Percentiles rank a stretch among this genome's conserved stretches.
Conservation (phyloP, 2,113 vertebrate genomes). For the Tupaia tana region DNA sequence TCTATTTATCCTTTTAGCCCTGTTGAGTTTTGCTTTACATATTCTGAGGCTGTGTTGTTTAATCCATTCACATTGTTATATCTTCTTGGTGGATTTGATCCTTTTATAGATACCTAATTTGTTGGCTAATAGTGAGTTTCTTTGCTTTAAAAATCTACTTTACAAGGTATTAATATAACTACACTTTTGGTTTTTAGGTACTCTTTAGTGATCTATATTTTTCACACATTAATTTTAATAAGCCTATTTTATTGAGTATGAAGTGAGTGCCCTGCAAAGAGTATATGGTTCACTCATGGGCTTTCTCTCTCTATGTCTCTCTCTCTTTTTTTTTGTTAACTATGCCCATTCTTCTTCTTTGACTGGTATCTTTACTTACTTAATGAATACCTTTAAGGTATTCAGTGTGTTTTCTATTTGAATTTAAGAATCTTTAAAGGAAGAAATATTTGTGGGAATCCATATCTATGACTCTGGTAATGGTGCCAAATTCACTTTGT, state of each 20-base stretch:
- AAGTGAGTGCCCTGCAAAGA: neutral
- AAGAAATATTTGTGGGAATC: neutral
- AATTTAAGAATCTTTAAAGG: too few relatives aligned
- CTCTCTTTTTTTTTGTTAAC: neutral
- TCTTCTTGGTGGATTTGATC: neutral
- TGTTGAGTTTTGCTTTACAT: neutral
- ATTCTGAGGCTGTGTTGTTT: neutral
- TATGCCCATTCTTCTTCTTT: neutral
- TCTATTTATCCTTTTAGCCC: neutral
- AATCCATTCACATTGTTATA: neutral
- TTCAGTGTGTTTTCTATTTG: neutral
- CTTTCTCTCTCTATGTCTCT: too few relatives aligned
- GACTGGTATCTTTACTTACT: neutral
- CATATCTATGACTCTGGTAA: neutral
- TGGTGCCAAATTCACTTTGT: neutral
- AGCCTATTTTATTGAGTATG: neutral
- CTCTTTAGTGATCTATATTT: neutral
- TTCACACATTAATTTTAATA: neutral
- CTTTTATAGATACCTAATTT: neutral
- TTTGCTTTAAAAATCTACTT: neutral
- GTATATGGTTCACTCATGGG: neutral
- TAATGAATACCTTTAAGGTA: neutral
- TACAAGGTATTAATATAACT: neutral
- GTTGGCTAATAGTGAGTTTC: neutral
- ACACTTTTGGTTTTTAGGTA: neutral